Percentiles rank a stretch among this genome's conserved stretches.
Evolutionary conservation across 1,140 invertebrate genomes (phyloP).

Genomic region (Heliconius eleuchia): DNA sequence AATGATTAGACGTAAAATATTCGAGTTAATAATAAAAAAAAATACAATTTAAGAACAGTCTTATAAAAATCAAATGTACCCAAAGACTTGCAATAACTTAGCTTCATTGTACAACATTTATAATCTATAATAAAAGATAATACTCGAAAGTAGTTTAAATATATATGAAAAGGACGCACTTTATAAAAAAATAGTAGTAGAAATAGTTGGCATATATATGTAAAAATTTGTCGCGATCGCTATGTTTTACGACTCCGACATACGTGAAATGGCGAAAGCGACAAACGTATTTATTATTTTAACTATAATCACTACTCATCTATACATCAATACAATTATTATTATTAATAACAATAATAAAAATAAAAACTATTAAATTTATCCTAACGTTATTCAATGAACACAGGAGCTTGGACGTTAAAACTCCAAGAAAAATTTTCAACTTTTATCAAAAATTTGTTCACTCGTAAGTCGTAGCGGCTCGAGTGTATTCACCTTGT

Average conservation of each 20-base stretch:
- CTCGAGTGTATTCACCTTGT: not conserved
- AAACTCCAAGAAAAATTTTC: conserved; percentile 53
- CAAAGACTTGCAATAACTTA: conserved; percentile 23
- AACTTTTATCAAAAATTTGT: conserved; percentile 20
- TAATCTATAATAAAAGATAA: conserved; percentile 21
- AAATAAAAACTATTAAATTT: conserved; percentile 30
- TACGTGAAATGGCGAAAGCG: conserved; percentile 29
- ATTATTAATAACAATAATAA: conserved; percentile 25
- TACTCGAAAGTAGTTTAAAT: conserved; percentile 29
- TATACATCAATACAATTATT: conserved; percentile 11
- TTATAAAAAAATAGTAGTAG: conserved; percentile 41
- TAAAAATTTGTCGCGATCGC: conserved; percentile 23
- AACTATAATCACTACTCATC: conserved; percentile 10
- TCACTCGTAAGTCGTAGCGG: not conserved
- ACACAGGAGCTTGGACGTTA: conserved; percentile 67
- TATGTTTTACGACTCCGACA: conserved; percentile 9
- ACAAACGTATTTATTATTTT: conserved; percentile 36
- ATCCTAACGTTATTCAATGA: conserved; percentile 63
- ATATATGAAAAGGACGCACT: conserved; percentile 57
- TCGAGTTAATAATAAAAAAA: conserved; percentile 62
- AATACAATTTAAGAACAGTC: conserved; percentile 57
- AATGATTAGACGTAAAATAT: conserved; percentile 57
- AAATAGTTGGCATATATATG: conserved; percentile 24
- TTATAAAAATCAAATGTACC: conserved; percentile 56
- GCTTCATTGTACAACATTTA: conserved; percentile 21